Evolutionary conservation across 2,113 vertebrate species (phyloP).

Genomic region (Salvelinus namaycush): DNA sequence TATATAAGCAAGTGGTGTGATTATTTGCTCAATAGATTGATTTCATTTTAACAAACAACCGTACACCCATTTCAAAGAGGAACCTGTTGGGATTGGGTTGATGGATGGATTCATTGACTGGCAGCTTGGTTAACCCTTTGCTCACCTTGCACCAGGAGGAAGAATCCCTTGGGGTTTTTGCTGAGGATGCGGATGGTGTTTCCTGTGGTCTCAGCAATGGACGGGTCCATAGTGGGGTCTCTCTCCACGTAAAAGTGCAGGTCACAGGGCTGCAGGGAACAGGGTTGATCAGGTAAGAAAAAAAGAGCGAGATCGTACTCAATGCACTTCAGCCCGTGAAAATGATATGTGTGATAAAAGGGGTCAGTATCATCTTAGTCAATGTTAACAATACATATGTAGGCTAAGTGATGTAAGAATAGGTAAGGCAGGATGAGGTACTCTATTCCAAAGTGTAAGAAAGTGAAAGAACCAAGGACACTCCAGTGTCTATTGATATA

Average conservation of each 20-base stretch:
- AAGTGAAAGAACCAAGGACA: slow-evolving; percentile 9
- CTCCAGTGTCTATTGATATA: neutral
- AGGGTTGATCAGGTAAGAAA: too few species aligned
- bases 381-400: neutral
- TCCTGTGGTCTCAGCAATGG: slow-evolving; percentile 70
- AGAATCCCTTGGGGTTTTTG: slow-evolving; percentile 78
- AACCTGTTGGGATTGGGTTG: neutral
- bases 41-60: neutral
- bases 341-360: neutral
- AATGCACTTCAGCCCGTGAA: neutral
- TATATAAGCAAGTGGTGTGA: neutral
- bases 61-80: too few species aligned
- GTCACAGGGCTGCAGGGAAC: too few species aligned
- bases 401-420: neutral
- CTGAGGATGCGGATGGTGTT: slow-evolving; percentile 76
- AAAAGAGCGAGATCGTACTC: neutral
- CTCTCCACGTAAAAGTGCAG: slow-evolving; percentile 66
- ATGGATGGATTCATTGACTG: neutral
- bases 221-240: slow-evolving; percentile 69
- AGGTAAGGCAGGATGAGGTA: neutral
- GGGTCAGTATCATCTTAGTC: neutral
- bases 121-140: neutral
- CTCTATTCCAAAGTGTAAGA: neutral
- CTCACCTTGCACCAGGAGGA: slow-evolving; percentile 63
- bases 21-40: neutral